Percentiles rank a stretch among this genome's conserved stretches.
Conservation (phyloP, 2,797 vertebrate species). For the Poecilia wingei region DNA sequence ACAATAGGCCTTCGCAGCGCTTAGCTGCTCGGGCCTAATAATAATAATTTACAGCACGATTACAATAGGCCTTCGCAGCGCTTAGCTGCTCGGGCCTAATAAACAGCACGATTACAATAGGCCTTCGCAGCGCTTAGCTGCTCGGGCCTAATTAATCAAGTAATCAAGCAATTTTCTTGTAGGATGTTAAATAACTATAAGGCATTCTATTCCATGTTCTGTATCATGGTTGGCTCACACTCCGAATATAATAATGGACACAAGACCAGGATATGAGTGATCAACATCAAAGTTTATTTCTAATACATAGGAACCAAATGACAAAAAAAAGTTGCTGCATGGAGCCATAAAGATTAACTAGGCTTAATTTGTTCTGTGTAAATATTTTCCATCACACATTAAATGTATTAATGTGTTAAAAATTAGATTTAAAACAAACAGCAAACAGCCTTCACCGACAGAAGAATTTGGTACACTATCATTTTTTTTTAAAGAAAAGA, state of each 20-base stretch:
- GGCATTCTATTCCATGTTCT: background rate
- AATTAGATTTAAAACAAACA: background rate
- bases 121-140: too few relatives aligned
- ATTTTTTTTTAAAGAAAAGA: background rate
- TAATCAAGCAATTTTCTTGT: background rate
- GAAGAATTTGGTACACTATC: background rate
- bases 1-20: too few relatives aligned
- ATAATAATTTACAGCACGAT: too few relatives aligned
- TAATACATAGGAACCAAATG: background rate
- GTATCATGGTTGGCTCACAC: background rate
- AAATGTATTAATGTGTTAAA: background rate
- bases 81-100: too few relatives aligned
- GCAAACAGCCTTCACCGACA: background rate
- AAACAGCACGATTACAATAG: too few relatives aligned
- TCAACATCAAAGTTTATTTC: background rate
- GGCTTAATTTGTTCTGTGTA: background rate
- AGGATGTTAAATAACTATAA: background rate
- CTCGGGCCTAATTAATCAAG: too few relatives aligned
- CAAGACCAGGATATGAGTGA: background rate
- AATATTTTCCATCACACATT: background rate
- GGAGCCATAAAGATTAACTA: background rate
- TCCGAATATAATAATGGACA: background rate
- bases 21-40: too few relatives aligned
- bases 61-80: too few relatives aligned
- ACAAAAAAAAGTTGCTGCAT: background rate